phyloP scores from a whole-genome alignment of 2,888 invertebrate species.

The Torymus auratus region DNA sequence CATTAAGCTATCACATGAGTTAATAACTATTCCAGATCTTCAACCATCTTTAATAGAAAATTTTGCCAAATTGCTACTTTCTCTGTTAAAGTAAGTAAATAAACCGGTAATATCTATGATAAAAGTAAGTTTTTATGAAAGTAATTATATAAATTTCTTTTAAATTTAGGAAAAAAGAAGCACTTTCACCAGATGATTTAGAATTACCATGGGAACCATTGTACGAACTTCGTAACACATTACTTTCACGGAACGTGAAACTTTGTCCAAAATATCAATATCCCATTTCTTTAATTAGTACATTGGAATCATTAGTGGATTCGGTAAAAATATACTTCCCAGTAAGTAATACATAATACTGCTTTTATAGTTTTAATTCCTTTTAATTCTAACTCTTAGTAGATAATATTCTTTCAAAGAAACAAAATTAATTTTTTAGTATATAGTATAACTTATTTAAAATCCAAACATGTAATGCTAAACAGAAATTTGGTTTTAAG shows the following conservation, averaged over 20 bases:
- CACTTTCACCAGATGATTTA: constrained; percentile 88
- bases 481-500: too few relatives aligned
- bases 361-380: background rate
- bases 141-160: too few relatives aligned
- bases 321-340: constrained; percentile 48
- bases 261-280: background rate
- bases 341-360: constrained; percentile 40
- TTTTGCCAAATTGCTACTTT: constrained; percentile 46
- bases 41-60: constrained; percentile 24
- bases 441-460: too few relatives aligned
- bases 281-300: background rate
- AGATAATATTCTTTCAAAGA: background rate
- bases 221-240: constrained; percentile 76
- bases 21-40: constrained; percentile 86
- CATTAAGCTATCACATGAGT: constrained; percentile 87
- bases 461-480: too few relatives aligned
- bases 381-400: background rate
- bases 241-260: background rate
- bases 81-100: constrained; percentile 59
- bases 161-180: constrained; percentile 83
- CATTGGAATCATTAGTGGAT: constrained; percentile 16
- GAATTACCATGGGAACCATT: constrained; percentile 91
- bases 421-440: too few relatives aligned
- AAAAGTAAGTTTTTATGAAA: too few relatives aligned
- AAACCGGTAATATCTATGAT: background rate